Conservation (phyloP, 2,113 vertebrate genomes). For the Anolis sagrei region DNA sequence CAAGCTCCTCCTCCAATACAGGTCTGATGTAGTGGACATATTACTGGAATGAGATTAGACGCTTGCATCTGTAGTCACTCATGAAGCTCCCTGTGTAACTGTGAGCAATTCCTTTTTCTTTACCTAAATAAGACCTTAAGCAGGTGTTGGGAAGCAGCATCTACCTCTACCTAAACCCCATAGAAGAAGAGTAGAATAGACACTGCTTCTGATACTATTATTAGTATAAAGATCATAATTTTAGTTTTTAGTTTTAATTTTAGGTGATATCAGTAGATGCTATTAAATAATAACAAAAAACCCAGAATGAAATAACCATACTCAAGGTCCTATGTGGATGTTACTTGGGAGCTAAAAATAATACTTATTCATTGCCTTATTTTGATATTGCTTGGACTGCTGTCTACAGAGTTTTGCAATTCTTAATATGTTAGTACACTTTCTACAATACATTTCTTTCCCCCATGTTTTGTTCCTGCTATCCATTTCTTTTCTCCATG, state of each 20-base stretch:
- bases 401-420: rapidly evolving
- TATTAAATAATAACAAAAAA: background rate
- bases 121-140: background rate
- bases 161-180: background rate
- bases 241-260: too few species aligned
- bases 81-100: background rate
- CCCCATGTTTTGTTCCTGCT: background rate
- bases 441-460: background rate
- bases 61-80: background rate
- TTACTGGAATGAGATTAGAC: background rate
- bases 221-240: background rate
- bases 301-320: background rate
- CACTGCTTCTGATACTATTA: background rate
- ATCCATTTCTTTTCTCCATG: background rate
- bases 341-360: background rate
- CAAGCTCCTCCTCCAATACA: background rate
- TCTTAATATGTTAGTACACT: background rate
- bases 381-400: background rate
- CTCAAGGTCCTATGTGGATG: background rate
- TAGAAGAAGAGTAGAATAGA: background rate
- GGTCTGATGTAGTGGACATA: background rate
- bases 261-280: background rate
- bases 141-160: background rate
- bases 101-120: background rate
- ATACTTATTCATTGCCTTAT: background rate